Base-by-base conservation (phyloP, 1,140 invertebrate genomes). In the Papilio polyxenes region DNA sequence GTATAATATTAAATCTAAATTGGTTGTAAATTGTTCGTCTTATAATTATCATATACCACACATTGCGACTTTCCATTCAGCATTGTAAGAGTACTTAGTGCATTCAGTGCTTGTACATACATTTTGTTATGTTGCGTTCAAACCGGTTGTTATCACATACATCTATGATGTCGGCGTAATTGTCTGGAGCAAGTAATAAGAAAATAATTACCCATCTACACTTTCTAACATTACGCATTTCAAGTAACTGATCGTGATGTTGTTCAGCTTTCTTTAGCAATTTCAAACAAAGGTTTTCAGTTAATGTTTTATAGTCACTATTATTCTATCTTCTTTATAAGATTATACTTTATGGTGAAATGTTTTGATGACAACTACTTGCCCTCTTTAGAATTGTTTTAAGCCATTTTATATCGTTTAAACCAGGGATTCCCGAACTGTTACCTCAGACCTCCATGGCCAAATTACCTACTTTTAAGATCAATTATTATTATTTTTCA, bases 201-300 rank as follows among this genome's bases (percentile, higher is more conserved):
- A 72, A 72, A 65, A 65, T 65, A 65, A 72, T 72, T 72, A 72
- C 65, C 65, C 31, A 72, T 72, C 65, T 72, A 65, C 62, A 65
- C 23, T 65, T 65, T 65, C 31, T 72, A 37, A 40, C 31, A 72
- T 72, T 72, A 72, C 31, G 15, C 31, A 4, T 72, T 37, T 37
- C 8, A 37, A 72, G 53, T 17, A 56, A 72, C 23, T 37, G 23
- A 72, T 72, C 31, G 4, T 65, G 13, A 11, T 31, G 13, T 72
- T 5, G 11, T 72, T 72, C 37, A 72, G 65, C 65, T 72, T 72
- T 72, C 65, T 72, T 40, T 9, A 65, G 31, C 11, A 37, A 72
- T 37, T 37, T 37, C 23, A 31, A 65, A 65, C n/a, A 23, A 20
- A 59, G 20, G 10, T 23, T 23, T 23, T 23, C 7, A 23, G 56